Evolutionary conservation across 2,797 vertebrate species (phyloP).

Genomic region (Enteromius radiatus): DNA sequence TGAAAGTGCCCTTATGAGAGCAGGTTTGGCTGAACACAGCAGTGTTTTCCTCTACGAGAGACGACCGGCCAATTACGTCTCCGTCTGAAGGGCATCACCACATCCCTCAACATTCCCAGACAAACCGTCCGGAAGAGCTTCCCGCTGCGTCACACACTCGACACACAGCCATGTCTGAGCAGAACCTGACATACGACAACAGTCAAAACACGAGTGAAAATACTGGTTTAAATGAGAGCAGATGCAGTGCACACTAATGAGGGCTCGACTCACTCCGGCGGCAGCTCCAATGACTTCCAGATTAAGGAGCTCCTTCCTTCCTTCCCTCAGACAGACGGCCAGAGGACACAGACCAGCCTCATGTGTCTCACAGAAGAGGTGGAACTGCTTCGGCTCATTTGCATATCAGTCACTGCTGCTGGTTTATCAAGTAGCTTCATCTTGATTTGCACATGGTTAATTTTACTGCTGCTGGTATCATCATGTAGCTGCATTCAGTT

Average conservation of each 20-base stretch:
- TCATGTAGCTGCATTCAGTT: no score
- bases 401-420: not conserved
- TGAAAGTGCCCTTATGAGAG: constrained; percentile 21
- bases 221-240: not conserved
- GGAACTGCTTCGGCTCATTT: not conserved
- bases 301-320: not conserved
- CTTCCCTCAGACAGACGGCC: not conserved
- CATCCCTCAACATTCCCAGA: constrained; percentile 17
- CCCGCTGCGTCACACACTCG: not conserved
- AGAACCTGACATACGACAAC: not conserved
- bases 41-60: constrained; percentile 2
- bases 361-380: not conserved
- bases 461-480: no score
- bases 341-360: not conserved
- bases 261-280: not conserved
- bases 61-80: not conserved
- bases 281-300: not conserved
- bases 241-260: constrained; percentile 15
- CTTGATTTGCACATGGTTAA: no score
- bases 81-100: not conserved
- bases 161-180: not conserved
- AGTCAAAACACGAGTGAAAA: not conserved
- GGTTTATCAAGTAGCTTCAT: no score
- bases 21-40: constrained; percentile 17
- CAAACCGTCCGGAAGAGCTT: constrained; percentile 17